These are phyloP conservation scores for Gallinago jamesoni DNA, from an alignment of 2,113 vertebrate species.

Conservation along the genomic window DNA sequence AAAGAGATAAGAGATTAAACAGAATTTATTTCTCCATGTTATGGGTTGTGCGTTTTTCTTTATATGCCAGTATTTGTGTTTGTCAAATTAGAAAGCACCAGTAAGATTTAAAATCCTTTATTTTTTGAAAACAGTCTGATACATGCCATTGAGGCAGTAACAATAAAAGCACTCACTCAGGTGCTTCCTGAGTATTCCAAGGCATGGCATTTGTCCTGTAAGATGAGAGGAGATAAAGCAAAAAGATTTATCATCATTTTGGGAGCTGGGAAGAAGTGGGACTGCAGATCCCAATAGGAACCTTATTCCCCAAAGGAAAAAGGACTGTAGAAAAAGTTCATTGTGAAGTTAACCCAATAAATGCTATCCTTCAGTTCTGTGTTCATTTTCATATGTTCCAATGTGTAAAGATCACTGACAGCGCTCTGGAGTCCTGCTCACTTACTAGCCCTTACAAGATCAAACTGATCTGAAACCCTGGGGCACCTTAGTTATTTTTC, in stretches of 20 bases:
- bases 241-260: neutral
- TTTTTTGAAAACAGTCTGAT: neutral
- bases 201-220: neutral
- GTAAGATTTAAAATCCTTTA: neutral
- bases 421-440: neutral
- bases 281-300: neutral
- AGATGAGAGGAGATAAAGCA: neutral
- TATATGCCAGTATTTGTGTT: neutral
- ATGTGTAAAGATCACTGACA: neutral
- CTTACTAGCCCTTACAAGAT: neutral
- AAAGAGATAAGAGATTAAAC: slow-evolving; percentile 32
- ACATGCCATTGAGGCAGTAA: neutral
- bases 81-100: slow-evolving; percentile 20
- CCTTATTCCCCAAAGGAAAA: neutral
- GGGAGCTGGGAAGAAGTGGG: neutral
- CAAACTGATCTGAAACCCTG: neutral
- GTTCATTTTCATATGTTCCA: neutral
- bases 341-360: neutral
- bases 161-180: neutral
- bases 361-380: neutral
- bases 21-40: neutral
- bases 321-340: neutral
- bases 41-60: neutral
- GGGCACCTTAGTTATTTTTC: neutral
- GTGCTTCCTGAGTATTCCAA: neutral